These are phyloP conservation scores for Cordilura impudica DNA, from an alignment of 2,888 invertebrate species.

Conservation along the genomic window DNA sequence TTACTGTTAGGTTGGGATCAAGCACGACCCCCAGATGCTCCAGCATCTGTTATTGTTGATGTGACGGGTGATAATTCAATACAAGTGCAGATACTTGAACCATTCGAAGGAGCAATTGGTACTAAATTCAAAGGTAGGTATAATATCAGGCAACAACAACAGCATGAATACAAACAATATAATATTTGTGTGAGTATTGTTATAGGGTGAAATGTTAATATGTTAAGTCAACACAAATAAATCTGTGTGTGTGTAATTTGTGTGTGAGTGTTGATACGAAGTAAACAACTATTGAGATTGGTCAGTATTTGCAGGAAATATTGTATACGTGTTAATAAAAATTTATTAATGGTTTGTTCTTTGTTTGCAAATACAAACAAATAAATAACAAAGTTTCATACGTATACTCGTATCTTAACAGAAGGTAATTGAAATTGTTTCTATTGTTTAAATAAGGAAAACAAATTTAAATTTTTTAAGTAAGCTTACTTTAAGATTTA, in stretches of 20 bases:
- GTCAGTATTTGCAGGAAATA: not conserved
- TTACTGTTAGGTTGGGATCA: constrained; percentile 93
- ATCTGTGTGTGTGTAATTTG: not conserved
- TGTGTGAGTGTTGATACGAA: not conserved
- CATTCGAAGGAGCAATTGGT: constrained; percentile 88
- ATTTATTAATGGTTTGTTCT: not conserved
- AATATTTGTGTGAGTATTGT: not conserved
- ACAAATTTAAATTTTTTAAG: no score
- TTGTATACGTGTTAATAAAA: not conserved
- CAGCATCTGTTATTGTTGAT: constrained; percentile 86
- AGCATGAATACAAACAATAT: not conserved
- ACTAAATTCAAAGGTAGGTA: constrained; percentile 92
- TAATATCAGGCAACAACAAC: not conserved
- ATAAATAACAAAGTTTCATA: not conserved
- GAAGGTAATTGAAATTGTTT: no score
- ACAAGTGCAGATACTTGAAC: constrained; percentile 83
- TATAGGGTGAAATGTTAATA: not conserved
- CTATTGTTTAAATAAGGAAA: no score
- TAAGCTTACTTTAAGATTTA: no score
- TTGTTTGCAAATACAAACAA: no score
- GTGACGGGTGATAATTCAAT: constrained; percentile 83
- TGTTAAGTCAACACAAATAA: not conserved
- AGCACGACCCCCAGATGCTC: constrained; percentile 89
- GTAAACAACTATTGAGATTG: not conserved
- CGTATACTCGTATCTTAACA: no score